Evolutionary conservation across 1,140 invertebrate species (phyloP).

Genomic region (Andrena cerasifolii): DNA sequence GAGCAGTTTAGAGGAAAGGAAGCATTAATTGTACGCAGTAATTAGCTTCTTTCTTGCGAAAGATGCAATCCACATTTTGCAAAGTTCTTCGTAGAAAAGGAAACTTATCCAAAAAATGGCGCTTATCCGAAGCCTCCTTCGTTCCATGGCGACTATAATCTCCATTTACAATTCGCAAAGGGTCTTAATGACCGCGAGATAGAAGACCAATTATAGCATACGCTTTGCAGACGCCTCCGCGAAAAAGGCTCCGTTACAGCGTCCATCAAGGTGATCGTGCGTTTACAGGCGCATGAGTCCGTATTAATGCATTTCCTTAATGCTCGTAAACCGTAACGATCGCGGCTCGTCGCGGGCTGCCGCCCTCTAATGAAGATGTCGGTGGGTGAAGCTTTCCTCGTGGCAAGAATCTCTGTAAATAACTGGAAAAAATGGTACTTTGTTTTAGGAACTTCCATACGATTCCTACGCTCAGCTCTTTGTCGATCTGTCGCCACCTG

Average conservation of each 20-base stretch:
- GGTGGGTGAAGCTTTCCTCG: conserved; percentile 58
- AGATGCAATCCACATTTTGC: too few relatives aligned
- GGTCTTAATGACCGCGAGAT: conserved; percentile 16
- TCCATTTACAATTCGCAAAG: neutral
- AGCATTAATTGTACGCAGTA: too few relatives aligned
- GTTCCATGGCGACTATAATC: neutral
- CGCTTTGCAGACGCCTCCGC: neutral
- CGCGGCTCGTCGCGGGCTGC: conserved; percentile 18
- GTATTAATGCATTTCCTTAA: conserved; percentile 56
- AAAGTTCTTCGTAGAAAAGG: neutral
- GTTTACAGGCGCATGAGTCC: conserved; percentile 3
- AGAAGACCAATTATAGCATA: conserved; percentile 17
- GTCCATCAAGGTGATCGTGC: neutral
- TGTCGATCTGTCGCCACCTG: too few relatives aligned
- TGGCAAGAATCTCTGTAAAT: neutral
- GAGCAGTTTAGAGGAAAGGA: too few relatives aligned
- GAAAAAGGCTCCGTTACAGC: neutral
- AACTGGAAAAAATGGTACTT: too few relatives aligned
- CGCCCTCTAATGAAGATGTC: conserved; percentile 60
- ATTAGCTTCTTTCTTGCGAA: too few relatives aligned
- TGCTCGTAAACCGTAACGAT: conserved; percentile 60
- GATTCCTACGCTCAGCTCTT: too few relatives aligned
- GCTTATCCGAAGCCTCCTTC: neutral
- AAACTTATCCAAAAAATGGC: neutral
- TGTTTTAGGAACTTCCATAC: too few relatives aligned